Conservation (phyloP, 1,140 invertebrate genomes). For the Trypoxylus dichotomus region DNA sequence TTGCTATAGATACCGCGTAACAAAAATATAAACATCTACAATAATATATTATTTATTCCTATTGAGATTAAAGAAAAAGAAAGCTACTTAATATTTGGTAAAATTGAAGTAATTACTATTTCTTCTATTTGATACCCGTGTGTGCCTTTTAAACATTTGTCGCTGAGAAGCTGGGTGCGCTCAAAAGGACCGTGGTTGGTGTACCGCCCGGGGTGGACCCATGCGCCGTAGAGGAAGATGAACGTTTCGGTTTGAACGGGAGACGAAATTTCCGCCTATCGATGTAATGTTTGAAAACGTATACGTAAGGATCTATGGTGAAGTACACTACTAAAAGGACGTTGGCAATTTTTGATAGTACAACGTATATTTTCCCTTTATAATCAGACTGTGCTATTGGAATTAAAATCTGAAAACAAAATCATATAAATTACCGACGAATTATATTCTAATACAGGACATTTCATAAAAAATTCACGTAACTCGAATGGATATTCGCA, state of each 20-base stretch:
- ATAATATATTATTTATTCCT: no score
- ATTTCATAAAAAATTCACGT: no score
- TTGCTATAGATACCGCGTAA: neutral
- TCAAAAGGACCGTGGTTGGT: neutral
- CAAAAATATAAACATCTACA: neutral
- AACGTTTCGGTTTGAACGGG: slow-evolving; percentile 2
- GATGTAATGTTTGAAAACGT: slow-evolving; percentile 67
- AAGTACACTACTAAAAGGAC: slow-evolving; percentile 80
- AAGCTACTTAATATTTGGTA: slow-evolving; percentile 9
- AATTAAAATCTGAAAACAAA: slow-evolving; percentile 65
- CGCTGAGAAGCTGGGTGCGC: slow-evolving; percentile 15
- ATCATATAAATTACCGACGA: no score
- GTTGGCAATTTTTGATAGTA: slow-evolving; percentile 67
- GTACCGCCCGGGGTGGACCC: slow-evolving; percentile 9
- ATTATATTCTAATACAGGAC: no score
- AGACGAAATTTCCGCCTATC: slow-evolving; percentile 41
- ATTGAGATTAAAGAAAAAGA: neutral
- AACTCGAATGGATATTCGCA: no score
- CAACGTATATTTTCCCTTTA: slow-evolving; percentile 47
- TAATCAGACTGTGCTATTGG: slow-evolving; percentile 61
- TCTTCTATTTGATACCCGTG: neutral
- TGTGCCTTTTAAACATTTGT: slow-evolving; percentile 9
- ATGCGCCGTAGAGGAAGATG: slow-evolving; percentile 13
- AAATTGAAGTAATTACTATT: neutral
- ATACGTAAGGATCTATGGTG: slow-evolving; percentile 79